Base-by-base conservation (phyloP, 2,888 invertebrate species). In the Cosmia trapezina region DNA sequence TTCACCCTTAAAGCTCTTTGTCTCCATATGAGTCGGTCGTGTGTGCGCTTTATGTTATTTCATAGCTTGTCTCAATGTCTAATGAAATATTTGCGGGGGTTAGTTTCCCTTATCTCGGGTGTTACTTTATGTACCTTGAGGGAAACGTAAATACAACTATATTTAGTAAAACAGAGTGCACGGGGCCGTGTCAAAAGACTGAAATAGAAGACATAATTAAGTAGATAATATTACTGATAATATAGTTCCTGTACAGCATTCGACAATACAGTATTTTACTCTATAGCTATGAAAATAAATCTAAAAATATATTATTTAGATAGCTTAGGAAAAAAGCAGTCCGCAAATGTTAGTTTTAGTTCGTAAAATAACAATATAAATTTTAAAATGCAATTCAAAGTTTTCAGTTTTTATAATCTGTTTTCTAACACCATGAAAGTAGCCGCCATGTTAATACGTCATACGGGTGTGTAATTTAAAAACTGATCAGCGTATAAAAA, bases 1-100 rank as follows among this genome's bases (percentile, higher is more conserved):
- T 87, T 87, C 78, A 73, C 79, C 80, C 86, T 86, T 89, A 87
- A 87, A 89, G 90, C 86, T 86, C 87, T 90, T 88, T 91, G 87
- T 90, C 85, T 83, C 57, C 83, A 73, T 81, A 85, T 81, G 70
- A 79, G 62, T 78, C 76, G 74, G 77, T 82, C 81, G 73, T 83
- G 78, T 82, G 84, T 85, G 81, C 79, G 79, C 70, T 85, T 80
- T 78, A 75, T 84, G 78, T 84, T 83, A 85, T 88, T 85, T 86
- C 81, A 80, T 84, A 78, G 80, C 87, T 82, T 73, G 85, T 84
- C 85, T 85, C 85, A 80, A 87, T 83, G 81, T 87, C 79, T 88
- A 88, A 88, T 87, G 85, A 88, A 89, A 89, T 88, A 88, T 85
- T 85, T 85, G 87, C 77, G 56, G 71, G 72, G 80, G 76, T 82